These are phyloP conservation scores for Bujurquina vittata DNA, from an alignment of 2,113 vertebrate species.

Conservation along the genomic window DNA sequence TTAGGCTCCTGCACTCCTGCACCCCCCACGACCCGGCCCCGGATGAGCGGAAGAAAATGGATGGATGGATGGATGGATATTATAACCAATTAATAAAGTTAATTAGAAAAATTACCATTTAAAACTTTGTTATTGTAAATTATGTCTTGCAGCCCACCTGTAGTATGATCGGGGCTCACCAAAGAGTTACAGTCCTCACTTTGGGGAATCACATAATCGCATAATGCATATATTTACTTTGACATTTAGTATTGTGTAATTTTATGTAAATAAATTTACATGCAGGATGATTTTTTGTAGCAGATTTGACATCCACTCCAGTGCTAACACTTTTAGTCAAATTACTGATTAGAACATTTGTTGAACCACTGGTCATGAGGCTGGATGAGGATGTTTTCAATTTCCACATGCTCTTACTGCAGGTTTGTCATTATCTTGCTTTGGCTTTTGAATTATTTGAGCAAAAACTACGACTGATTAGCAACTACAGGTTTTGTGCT, in stretches of 20 bases:
- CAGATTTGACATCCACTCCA: not conserved
- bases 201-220: too few relatives aligned
- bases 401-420: not conserved
- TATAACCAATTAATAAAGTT: not conserved
- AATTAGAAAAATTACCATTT: not conserved
- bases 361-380: not conserved
- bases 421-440: not conserved
- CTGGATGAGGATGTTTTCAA: not conserved
- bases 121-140: not conserved
- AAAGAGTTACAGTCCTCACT: too few relatives aligned
- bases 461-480: not conserved
- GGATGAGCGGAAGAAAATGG: too few relatives aligned
- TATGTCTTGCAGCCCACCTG: not conserved
- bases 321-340: too few relatives aligned
- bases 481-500: not conserved
- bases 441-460: not conserved
- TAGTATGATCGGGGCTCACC: not conserved
- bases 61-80: too few relatives aligned
- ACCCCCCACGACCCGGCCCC: too few relatives aligned
- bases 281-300: not conserved
- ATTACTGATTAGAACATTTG: not conserved
- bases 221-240: not conserved
- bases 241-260: not conserved
- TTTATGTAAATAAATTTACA: not conserved
- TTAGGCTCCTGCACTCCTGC: too few relatives aligned